A percentile compares a stretch with the other conserved stretches of the same genome.
These are phyloP conservation scores for Oceanodroma tethys DNA, from an alignment of 2,113 vertebrate genomes.

Conservation along the genomic window DNA sequence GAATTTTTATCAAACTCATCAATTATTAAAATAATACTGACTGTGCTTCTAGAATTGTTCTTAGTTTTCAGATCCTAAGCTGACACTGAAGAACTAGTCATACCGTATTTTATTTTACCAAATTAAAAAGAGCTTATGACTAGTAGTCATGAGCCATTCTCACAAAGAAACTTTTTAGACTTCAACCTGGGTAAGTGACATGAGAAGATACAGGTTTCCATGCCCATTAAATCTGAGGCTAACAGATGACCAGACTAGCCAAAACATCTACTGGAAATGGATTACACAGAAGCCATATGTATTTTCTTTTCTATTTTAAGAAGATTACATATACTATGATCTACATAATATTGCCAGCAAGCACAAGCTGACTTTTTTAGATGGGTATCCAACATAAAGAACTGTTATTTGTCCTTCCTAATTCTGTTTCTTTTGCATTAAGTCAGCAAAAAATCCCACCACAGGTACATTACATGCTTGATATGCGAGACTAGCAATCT, in stretches of 20 bases:
- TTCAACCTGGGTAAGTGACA: neutral
- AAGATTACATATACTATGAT: neutral
- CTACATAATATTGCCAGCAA: neutral
- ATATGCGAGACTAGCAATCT: neutral
- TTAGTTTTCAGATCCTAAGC: neutral
- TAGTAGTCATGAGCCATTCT: neutral
- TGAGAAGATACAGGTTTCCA: neutral
- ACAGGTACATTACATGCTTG: neutral
- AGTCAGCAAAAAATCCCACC: neutral
- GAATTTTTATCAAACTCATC: neutral
- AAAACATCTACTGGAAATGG: neutral
- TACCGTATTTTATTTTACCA: neutral
- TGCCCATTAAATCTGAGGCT: neutral
- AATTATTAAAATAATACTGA: neutral
- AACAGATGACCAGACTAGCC: neutral
- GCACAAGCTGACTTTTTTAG: neutral
- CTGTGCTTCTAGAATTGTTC: neutral
- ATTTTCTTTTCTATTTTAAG: neutral
- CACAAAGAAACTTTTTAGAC: neutral
- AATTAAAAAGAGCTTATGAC: neutral
- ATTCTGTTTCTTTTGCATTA: neutral
- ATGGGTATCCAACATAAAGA: neutral
- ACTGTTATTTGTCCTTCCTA: neutral
- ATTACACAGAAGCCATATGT: neutral
- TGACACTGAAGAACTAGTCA: neutral